Percentiles rank a stretch among this genome's conserved stretches.
Evolutionary conservation across 2,888 invertebrate genomes (phyloP).

Genomic region (Orgyia antiqua): DNA sequence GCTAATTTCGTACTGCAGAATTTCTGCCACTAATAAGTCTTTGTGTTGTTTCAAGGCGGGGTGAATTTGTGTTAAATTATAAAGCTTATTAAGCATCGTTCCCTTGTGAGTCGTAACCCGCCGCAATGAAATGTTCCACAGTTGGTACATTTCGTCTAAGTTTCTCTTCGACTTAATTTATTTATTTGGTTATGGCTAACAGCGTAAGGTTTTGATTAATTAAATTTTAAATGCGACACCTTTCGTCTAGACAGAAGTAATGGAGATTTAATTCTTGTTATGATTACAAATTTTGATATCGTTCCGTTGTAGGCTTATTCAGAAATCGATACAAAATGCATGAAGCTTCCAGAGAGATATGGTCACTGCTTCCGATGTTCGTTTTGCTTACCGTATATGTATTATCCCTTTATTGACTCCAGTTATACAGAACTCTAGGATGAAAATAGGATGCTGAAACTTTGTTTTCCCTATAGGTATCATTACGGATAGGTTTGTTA

Average conservation of each 20-base stretch:
- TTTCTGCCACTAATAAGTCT: slow-evolving; percentile 53
- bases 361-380: no score
- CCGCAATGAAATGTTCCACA: slow-evolving; percentile 52
- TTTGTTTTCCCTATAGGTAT: no score
- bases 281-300: no score
- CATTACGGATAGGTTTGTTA: no score
- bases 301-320: no score
- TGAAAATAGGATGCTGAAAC: no score
- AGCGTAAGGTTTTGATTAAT: slow-evolving; percentile 40
- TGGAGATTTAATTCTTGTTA: slow-evolving; percentile 13
- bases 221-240: slow-evolving; percentile 33
- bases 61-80: slow-evolving; percentile 66
- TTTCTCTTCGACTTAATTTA: slow-evolving; percentile 39
- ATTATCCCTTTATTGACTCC: no score
- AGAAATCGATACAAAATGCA: no score
- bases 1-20: slow-evolving; percentile 40
- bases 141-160: slow-evolving; percentile 31
- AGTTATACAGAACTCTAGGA: no score
- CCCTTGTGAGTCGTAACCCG: slow-evolving; percentile 62
- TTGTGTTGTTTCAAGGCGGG: slow-evolving; percentile 35
- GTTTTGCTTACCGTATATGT: no score
- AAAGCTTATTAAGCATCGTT: slow-evolving; percentile 70
- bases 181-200: slow-evolving; percentile 35
- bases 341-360: no score
- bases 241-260: slow-evolving; percentile 23